Base-by-base conservation (phyloP, 2,888 invertebrate species). In the Diloba caeruleocephala region DNA sequence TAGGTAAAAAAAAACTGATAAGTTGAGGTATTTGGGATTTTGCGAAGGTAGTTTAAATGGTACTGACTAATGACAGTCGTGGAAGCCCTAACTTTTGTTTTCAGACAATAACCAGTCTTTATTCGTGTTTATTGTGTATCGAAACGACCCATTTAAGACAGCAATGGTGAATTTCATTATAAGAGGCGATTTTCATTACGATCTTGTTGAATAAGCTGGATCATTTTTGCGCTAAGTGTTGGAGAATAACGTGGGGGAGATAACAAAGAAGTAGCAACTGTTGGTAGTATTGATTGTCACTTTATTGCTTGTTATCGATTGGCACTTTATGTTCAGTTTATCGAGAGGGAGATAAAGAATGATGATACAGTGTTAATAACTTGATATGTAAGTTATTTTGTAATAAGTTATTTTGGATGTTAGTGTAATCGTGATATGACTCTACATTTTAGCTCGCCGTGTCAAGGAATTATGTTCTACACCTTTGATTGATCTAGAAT, bases 301-400 rank as follows among this genome's bases (percentile, higher is more conserved):
- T n/a, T n/a, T n/a, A n/a, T n/a, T n/a, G n/a, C n/a, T n/a, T n/a
- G n/a, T n/a, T 8, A 8, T 52, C 21, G 12, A 50, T 52, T 50
- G 21, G 13, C 3, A 14, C 36, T 45, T 26, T 36, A 26, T 9
- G 12, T 25, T 14, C 3, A 45, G 10, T 45, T 57, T 36, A 54
- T 57, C 53, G n/a, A n/a, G n/a, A n/a, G n/a, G n/a, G 45, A 21
- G 58, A 54, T 54, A n/a, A 29, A 6, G n/a, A 23, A 9, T 10
- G 14, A 3, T 57, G 10, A 8, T 23, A 12, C 12, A 28, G 15
- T 23, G 13, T 10, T n/a, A n/a, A n/a, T n/a, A n/a, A n/a, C 26
- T 13, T 56, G 13, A 26, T 12, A 10, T 28, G 45, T 57, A 31
- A 56, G 34, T 12, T 25, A 9, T 29, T 56, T 53, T 53, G 23